Base-by-base conservation (phyloP, 2,797 vertebrate species). In the Yasuhikotakia modesta region DNA sequence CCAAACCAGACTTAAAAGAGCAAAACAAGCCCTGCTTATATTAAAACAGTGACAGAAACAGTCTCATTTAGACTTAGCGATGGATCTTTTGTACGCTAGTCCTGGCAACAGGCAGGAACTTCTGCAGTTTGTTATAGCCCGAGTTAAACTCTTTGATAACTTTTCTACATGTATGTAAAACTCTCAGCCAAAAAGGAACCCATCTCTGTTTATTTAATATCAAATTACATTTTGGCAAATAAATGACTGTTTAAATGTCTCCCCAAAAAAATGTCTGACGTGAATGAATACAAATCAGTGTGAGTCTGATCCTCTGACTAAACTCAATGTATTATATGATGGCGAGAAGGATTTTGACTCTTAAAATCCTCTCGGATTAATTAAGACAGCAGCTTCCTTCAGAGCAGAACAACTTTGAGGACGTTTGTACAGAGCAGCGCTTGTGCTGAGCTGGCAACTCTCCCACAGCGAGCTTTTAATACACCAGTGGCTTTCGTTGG, bases 401-500 rank as follows among this genome's bases (percentile, higher is more conserved):
- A 48, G 30, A 71, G 22, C 53, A 10, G 43, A 22, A 13, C 48
- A 64, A 50, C 66, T 70, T 30, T 12, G 17, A 71, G 75, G 57
- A 30, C 69, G 43, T 72, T 71, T 63, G 52, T 52, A 81, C 53
- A 81, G 68, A 81, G 79, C 30, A 2, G 35, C 14, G 16, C 68
- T 81, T 78, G 79, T 77, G 80, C 69, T 57, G 80, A 81, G 80
- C 6, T 73, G 75, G 80, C 79, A 22, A 4, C 30, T 72, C 72
- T 77, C 79, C 73, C 53, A 66, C 22, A 50, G 45, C 2, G 32
- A 63, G 74, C 52, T 76, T 76, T 69, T 68, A 58, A 76, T 68
- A 76, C 74, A 68, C 52, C 52, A 21, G 50, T 17, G n/a, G 21
- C 32, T 68, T 76, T 4, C 13, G 45, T 35, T 35, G 35, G 21